A percentile compares a stretch with the other conserved stretches of the same genome.
These are phyloP conservation scores for Actenoides lindsayi DNA, from an alignment of 2,113 vertebrate genomes.

Conservation along the genomic window DNA sequence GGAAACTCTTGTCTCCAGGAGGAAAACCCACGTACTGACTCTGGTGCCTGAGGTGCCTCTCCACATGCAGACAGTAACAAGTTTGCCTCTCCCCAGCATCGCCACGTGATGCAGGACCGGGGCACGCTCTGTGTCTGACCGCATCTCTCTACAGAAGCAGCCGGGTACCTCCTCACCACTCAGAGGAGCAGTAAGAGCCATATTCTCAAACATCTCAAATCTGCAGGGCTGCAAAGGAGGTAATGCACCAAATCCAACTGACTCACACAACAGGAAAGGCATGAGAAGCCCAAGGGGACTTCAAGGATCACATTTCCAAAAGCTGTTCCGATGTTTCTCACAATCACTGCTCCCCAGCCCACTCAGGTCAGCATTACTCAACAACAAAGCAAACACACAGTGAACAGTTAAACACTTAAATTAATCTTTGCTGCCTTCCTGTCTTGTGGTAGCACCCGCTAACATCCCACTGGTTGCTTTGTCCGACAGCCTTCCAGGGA, in stretches of 20 bases:
- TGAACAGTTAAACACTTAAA: neutral
- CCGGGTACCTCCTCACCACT: neutral
- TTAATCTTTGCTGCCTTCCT: neutral
- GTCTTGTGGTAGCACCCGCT: neutral
- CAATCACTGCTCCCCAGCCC: too few relatives aligned
- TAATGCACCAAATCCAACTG: too few relatives aligned
- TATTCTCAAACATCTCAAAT: too few relatives aligned
- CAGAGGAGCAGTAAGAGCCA: neutral
- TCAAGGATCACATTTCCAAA: accelerated
- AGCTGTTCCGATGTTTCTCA: neutral
- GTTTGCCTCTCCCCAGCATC: neutral
- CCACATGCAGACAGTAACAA: too few relatives aligned
- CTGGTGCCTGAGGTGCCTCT: too few relatives aligned
- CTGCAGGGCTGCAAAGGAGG: neutral
- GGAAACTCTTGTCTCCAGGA: neutral
- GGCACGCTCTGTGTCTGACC: too few relatives aligned
- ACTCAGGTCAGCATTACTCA: accelerated
- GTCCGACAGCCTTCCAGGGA: neutral
- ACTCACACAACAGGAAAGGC: neutral
- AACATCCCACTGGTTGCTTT: neutral
- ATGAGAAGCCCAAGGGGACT: neutral
- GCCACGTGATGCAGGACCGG: accelerated
- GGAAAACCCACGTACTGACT: neutral
- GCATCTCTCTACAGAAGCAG: neutral
- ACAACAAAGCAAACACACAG: neutral